Evolutionary conservation across 2,888 invertebrate species (phyloP), one percentile per base, ranked within the genome.

Genomic region (Philhelius pedissequus): DNA sequence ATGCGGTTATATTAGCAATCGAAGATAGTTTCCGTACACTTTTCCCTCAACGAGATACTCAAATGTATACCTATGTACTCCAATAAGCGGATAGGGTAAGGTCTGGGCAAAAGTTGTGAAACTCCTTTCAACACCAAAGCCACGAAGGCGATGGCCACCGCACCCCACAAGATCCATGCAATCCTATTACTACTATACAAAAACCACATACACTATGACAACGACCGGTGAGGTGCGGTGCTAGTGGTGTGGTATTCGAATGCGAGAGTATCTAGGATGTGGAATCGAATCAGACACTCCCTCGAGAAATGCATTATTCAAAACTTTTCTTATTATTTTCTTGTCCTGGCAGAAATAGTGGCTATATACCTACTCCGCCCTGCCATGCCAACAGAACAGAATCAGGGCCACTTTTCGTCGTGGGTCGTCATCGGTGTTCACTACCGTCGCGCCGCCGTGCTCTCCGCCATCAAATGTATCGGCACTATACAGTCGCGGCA

Each of bases 281-380:
- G 15, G 83, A 78, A 80, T 71, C 68, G 80, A 80, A 75, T 80
- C 75, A 71, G 84, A 62, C 75, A 71, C 75, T 80, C 84, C 84
- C 84, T 48, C 32, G 84, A 40, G 84, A 75, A 80, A 84, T 84
- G 80, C 84, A 84, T 84, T 84, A 84, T 84, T 84, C 84, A 84
- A 84, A 84, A 84, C 71, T 80, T 84, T 84, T 84, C 84, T 80
- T 84, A 84, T 84, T 84, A 84, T 75, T 80, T 80, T 80, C 71
- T 66, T 83, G 69, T 58, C 58, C 58, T 75, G 54, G 30, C 27
- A 64, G 7, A 52, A 73, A 52, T 38, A 45, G 66, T 11, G 40
- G 15, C 60, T 60, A 35, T 9, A 64, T 48, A 74, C 73, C 74
- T 18, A 7, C 4, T 60, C 15, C n/a, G n/a, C n/a, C n/a, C n/a